Evolutionary conservation across 2,888 invertebrate species (phyloP).

Genomic region (Epinotia ramella): DNA sequence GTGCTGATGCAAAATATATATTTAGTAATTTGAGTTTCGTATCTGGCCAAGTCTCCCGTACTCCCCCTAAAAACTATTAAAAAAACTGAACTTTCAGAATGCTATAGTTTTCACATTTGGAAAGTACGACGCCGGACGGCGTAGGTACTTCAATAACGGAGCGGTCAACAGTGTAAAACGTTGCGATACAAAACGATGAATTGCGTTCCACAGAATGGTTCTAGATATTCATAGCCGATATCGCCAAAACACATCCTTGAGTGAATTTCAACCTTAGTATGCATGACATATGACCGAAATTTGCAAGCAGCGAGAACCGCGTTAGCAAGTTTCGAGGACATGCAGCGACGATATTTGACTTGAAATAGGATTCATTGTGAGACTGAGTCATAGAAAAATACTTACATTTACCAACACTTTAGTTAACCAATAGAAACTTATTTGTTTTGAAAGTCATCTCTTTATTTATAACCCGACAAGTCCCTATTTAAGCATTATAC

Average conservation of each 20-base stretch:
- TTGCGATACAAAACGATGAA: slow-evolving; percentile 9
- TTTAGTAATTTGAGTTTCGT: neutral
- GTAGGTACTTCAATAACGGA: slow-evolving; percentile 5
- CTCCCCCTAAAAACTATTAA: neutral
- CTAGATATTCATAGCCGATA: slow-evolving; percentile 5
- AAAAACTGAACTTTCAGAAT: neutral
- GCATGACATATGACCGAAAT: neutral
- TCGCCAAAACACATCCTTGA: neutral
- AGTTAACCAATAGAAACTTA: too few relatives aligned
- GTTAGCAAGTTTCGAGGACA: neutral
- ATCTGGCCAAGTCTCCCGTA: neutral
- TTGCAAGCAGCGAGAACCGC: neutral
- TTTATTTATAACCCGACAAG: too few relatives aligned
- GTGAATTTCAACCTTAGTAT: neutral
- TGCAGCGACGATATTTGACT: slow-evolving; percentile 9
- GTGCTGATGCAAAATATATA: neutral
- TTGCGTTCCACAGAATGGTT: neutral
- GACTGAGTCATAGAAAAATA: neutral
- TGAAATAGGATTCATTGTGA: slow-evolving; percentile 12
- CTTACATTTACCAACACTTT: neutral
- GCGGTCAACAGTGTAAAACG: slow-evolving; percentile 8
- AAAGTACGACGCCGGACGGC: neutral
- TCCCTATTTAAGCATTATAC: too few relatives aligned
- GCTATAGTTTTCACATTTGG: neutral
- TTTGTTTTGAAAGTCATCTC: too few relatives aligned